phyloP scores from a whole-genome alignment of 2,797 vertebrate genomes.

The Channallabes apus region DNA sequence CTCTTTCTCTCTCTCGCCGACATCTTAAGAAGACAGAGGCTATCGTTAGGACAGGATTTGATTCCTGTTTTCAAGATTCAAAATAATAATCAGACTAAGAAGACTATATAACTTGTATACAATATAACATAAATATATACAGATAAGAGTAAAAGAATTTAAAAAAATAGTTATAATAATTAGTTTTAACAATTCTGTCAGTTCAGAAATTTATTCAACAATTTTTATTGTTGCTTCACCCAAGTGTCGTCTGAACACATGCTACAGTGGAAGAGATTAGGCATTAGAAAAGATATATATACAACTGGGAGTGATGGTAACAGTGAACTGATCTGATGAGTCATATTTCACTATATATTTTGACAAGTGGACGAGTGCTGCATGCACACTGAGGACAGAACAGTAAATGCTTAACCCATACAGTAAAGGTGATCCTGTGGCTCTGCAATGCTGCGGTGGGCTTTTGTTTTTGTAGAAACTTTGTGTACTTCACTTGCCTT shows the following conservation, averaged over 20 bases:
- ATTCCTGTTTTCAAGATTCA: not conserved
- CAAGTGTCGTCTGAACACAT: too few species aligned
- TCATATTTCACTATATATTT: not conserved
- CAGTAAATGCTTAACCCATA: not conserved
- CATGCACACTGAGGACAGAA: not conserved
- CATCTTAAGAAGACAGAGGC: not conserved
- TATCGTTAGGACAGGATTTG: not conserved
- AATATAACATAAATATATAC: too few species aligned
- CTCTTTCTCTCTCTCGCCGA: not conserved
- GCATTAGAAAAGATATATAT: too few species aligned
- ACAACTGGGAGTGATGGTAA: not conserved
- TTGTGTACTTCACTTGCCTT: not conserved
- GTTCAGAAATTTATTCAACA: too few species aligned
- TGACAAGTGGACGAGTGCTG: not conserved
- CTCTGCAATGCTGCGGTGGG: not conserved
- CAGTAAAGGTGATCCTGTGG: not conserved
- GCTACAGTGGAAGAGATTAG: too few species aligned
- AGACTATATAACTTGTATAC: too few species aligned
- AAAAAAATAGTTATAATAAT: not conserved
- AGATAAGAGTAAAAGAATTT: not conserved
- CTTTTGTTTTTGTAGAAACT: conserved; percentile 16
- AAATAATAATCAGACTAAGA: too few species aligned
- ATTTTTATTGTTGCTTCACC: too few species aligned
- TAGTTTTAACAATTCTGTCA: not conserved
- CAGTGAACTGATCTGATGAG: not conserved